Evolutionary conservation across 37 sponge, comb jelly and placozoan genomes (phyloP), one percentile per base, ranked within the genome.

Genomic region (Cladorhizidae sp.): DNA sequence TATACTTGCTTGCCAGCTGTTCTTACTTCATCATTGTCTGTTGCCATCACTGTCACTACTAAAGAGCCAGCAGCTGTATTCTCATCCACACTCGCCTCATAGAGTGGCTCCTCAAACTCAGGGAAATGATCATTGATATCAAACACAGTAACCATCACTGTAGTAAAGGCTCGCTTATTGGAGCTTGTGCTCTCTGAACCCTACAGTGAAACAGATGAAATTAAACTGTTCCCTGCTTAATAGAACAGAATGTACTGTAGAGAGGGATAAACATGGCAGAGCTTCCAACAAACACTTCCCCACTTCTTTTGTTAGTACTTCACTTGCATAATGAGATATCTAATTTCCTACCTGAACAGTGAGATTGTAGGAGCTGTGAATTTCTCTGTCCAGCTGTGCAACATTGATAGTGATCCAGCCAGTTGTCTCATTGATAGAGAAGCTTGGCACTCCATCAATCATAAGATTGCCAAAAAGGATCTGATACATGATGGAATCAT

Each of bases 51-150:
- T 15, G 40, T 54, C 3, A 83, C 32, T 0, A 91, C 52, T 0
- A 21, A 14, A 17, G 43, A 17, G 28, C 76, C 56, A 3, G 51
- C 22, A 1, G 25, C 29, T 0, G 23, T 43, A 33, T 55, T 64
- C 42, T 91, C 91, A 9, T 75, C 35, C 14, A 86, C 40, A 0
- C 52, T 75, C 40, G 45, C 72, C 23, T 51, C 15, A 61, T 91
- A 91, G 40, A 0, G 25, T 8, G 50, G 38, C 75, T 58, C 74
- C 15, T 33, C 59, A 39, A 91, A 91, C 23, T 40, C 7, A 23
- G 91, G 91, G 0, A 77, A 28, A 31, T 79, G 85, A 72, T 91
- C 91, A 65, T 83, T 91, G 75, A 82, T 69, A 35, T 91, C 84
- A n/a, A 83, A 18, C 12, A 91, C 71, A 38, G 70, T 91, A 64